A percentile compares a stretch with the other conserved stretches of the same genome.
phyloP scores from a whole-genome alignment of 2,888 invertebrate species.

The Prosapia bicincta region DNA sequence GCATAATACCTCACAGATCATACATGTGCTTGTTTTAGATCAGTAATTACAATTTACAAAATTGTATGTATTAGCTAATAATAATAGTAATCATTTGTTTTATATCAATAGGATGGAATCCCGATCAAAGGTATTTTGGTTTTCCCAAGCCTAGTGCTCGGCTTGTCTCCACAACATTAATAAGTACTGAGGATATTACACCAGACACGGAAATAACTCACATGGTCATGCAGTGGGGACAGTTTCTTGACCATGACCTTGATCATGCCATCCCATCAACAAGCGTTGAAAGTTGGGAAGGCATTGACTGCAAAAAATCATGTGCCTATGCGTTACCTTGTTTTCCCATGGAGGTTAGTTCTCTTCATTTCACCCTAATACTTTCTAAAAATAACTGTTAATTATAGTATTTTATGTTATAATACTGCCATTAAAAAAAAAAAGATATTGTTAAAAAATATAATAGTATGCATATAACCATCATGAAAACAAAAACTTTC shows the following conservation, averaged over 20 bases:
- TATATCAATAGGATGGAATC: slow-evolving; percentile 84
- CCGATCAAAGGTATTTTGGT: slow-evolving; percentile 74
- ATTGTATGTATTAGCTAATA: too few species aligned
- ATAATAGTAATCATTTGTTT: too few species aligned
- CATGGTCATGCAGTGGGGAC: slow-evolving; percentile 99
- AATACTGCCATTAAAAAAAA: too few species aligned
- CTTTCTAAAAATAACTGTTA: too few species aligned
- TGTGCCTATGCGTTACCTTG: slow-evolving; percentile 95
- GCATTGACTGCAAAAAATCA: slow-evolving; percentile 86
- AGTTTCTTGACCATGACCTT: slow-evolving; percentile 96
- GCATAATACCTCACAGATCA: too few species aligned
- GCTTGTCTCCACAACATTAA: slow-evolving; percentile 77
- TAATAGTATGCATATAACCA: too few species aligned
- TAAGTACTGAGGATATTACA: slow-evolving; percentile 77
- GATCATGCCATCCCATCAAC: slow-evolving; percentile 93
- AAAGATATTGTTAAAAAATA: too few species aligned
- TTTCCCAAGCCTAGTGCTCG: slow-evolving; percentile 82
- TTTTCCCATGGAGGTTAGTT: slow-evolving; percentile 79
- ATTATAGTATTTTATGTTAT: too few species aligned
- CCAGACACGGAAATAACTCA: slow-evolving; percentile 81
- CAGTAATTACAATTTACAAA: too few species aligned
- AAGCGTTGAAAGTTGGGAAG: slow-evolving; percentile 91
- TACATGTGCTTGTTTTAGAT: too few species aligned
- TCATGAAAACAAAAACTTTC: too few species aligned
- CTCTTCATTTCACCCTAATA: too few species aligned